Evolutionary conservation across 2,113 vertebrate genomes (phyloP).

Genomic region (Prochilodus magdalenae): DNA sequence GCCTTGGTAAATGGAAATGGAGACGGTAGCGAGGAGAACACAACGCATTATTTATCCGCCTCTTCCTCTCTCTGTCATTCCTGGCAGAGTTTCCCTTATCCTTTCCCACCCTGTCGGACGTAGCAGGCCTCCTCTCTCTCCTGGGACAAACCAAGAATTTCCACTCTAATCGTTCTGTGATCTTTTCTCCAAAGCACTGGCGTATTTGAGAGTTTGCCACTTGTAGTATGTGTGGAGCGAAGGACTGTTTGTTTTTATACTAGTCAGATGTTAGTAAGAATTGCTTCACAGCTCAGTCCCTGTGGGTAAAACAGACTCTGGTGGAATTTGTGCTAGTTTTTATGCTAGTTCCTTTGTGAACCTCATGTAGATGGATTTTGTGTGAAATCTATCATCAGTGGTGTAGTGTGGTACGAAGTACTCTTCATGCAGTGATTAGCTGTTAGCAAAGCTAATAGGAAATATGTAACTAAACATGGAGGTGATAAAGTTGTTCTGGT

Average conservation of each 20-base stretch:
- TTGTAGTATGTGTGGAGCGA: background rate
- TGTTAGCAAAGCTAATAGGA: too few relatives aligned
- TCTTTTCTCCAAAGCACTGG: constrained; percentile 10
- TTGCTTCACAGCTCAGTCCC: background rate
- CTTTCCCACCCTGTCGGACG: constrained; percentile 57
- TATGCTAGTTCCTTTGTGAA: background rate
- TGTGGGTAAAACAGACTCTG: background rate
- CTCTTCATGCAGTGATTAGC: background rate
- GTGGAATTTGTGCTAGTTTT: background rate
- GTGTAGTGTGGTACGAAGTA: background rate
- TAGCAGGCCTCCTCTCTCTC: constrained; percentile 66
- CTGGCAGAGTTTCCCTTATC: background rate
- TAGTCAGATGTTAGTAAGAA: background rate
- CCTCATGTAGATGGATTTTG: background rate
- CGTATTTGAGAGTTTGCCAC: background rate
- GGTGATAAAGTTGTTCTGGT: too few relatives aligned
- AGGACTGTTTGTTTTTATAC: constrained; percentile 5
- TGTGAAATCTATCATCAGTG: background rate
- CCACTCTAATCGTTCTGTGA: constrained; percentile 21
- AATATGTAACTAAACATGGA: too few relatives aligned
- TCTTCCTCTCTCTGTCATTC: background rate
- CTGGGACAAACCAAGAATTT: constrained; percentile 57
- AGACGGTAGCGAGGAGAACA: constrained; percentile 62
- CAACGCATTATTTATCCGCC: constrained; percentile 75
- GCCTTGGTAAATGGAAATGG: constrained; percentile 39